Conservation (phyloP, 1,140 invertebrate species). For the Oreohelix idahoensis region DNA sequence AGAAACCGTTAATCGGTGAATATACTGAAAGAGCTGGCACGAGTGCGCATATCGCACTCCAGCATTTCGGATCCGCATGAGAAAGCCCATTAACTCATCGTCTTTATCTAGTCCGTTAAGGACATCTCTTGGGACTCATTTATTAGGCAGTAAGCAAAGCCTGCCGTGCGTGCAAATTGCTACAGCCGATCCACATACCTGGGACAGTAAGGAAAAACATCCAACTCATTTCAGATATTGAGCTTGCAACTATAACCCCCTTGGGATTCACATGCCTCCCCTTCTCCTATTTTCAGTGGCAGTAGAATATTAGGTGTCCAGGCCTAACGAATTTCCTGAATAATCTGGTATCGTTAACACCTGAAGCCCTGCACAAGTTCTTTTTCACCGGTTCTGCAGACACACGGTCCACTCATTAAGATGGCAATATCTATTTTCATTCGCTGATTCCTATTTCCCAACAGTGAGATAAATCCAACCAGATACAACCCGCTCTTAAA, state of each 20-base stretch:
- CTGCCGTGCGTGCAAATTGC: not conserved
- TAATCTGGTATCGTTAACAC: not conserved
- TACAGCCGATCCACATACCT: not conserved
- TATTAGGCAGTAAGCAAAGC: constrained; percentile 29
- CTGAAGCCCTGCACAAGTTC: not conserved
- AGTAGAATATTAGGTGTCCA: not conserved
- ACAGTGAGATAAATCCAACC: no score
- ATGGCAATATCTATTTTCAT: no score
- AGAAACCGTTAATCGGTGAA: not conserved
- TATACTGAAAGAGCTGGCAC: not conserved
- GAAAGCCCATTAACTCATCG: constrained; percentile 18
- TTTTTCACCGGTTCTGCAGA: no score
- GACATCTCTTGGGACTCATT: constrained; percentile 20
- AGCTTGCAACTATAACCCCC: not conserved
- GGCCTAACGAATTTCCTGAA: not conserved
- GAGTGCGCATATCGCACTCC: not conserved
- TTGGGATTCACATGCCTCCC: not conserved
- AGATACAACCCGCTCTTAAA: no score
- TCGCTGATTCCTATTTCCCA: no score
- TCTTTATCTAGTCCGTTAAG: constrained; percentile 19
- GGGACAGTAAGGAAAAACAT: not conserved
- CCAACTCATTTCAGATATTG: not conserved
- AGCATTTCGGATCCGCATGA: constrained; percentile 6
- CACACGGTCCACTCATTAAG: no score
- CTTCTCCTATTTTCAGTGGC: not conserved